Base-by-base conservation (phyloP, 2,113 vertebrate genomes). In the Meleagris gallopavo region DNA sequence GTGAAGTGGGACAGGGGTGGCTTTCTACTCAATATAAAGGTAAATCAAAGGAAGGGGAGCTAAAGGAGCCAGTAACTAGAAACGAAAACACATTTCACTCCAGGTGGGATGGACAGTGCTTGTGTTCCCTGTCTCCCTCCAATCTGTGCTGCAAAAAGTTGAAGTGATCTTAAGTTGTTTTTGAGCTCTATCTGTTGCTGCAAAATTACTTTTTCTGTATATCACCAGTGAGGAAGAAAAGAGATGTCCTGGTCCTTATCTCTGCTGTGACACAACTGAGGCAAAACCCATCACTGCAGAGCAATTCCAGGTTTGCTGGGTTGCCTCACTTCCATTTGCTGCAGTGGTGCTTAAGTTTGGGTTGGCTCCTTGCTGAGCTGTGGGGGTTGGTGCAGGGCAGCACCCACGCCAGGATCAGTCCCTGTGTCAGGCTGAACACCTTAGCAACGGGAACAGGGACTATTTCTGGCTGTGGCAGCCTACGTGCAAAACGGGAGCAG, bases 301-400 rank as follows among this genome's bases (percentile, higher is more conserved):
- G 16, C 43, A 92, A 72, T 16, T 11, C 10, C 8, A 20, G 30
- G 41, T 45, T 77, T 93, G 43, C 48, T 72, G 20, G 36, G 34
- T 79, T 54, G 30, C 79, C 73, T 93, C 30, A 27, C 13, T 85
- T 80, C 70, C 38, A 38, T 76, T 71, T 36, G 43, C 74, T 73
- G 71, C 95, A 95, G 83, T 83, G 95, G 88, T 60, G 61, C 88
- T 95, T 74, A 70, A 46, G 27, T 66, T 78, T 93, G 86, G 58
- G 36, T 95, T 81, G 83, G 62, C 21, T 43, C 65, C 13, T 54
- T 32, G 20, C 30, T 2, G 73, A 40, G 25, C 29, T 3, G 0
- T 52, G 67, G 13, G 13, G 13, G 20, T 66, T 69, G 40, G 43
- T 64, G 41, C 79, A 21, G 12, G 21, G 15, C 36, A 79, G 29